Percentiles rank a stretch among this genome's conserved stretches.
phyloP scores from a whole-genome alignment of 2,888 invertebrate genomes.

The Phlogophora meticulosa region DNA sequence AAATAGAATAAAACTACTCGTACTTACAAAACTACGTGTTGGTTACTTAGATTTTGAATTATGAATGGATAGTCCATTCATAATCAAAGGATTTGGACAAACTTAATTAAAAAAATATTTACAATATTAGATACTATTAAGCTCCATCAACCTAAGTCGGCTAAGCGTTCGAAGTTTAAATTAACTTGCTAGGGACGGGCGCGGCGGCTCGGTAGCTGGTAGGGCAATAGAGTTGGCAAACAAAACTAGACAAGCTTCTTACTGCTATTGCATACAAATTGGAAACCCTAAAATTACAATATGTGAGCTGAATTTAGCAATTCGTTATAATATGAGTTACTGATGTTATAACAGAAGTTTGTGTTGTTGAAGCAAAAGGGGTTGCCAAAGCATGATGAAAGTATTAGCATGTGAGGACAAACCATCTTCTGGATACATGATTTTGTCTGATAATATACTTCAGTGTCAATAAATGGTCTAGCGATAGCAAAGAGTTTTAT shows the following conservation, averaged over 20 bases:
- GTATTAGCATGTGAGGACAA: too few relatives aligned
- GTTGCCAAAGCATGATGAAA: neutral
- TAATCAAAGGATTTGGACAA: constrained; percentile 28
- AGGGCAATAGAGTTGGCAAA: constrained; percentile 78
- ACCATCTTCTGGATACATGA: too few relatives aligned
- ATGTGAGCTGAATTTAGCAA: constrained; percentile 73
- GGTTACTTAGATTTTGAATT: too few relatives aligned
- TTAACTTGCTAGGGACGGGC: constrained; percentile 82
- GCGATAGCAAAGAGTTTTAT: too few relatives aligned
- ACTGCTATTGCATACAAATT: constrained; percentile 82
- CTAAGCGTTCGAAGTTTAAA: constrained; percentile 86
- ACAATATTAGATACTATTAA: constrained; percentile 79
- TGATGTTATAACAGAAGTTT: constrained; percentile 31
- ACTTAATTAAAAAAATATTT: constrained; percentile 76
- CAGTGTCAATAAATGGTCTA: too few relatives aligned
- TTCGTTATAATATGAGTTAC: constrained; percentile 43
- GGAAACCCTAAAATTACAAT: constrained; percentile 74
- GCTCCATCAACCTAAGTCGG: constrained; percentile 80
- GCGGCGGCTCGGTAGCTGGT: constrained; percentile 67
- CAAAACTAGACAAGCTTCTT: constrained; percentile 71
- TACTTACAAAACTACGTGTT: too few relatives aligned
- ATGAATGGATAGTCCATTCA: too few relatives aligned
- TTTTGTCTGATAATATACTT: too few relatives aligned
- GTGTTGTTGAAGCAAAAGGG: neutral
- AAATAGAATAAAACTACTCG: too few relatives aligned